Evolutionary conservation across 2,888 invertebrate species (phyloP), one percentile per base, ranked within the genome.

Genomic region (Ophraella communa): DNA sequence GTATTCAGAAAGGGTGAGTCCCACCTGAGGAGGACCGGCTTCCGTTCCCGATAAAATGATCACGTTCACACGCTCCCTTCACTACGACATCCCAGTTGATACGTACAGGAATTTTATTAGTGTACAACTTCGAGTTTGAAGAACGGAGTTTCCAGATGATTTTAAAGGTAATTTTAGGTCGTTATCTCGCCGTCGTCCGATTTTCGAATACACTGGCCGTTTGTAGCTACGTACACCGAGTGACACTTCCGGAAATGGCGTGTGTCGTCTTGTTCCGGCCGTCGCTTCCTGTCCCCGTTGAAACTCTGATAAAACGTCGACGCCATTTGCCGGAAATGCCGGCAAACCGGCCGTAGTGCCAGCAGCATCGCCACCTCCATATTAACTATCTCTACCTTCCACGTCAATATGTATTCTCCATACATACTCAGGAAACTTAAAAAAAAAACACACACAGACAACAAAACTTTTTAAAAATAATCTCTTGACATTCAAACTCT

Each of bases 181-280:
- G 63, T 53, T 63, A 64, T 64, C 64, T 57, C 47, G 33, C 44
- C 39, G n/a, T n/a, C 51, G 20, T 47, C 47, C 47, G 61, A 54
- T 57, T n/a, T 20, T 11, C 8, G 33, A 39, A 39, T 21, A 11
- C 59, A 10, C 42, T 4, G 7, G 51, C 30, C n/a, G 51, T 33
- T 39, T 27, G 42, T 24, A 45, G 18, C 51, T 33, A 65, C 66
- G 78, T 79, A 77, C 79, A 75, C 78, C 76, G 78, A 78, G 77
- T 80, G 80, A 81, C 80, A 79, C 72, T 75, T 75, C 73, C 81
- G 82, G 82, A 82, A 82, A 82, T 82, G 82, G 82, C 80, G 82
- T 80, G 80, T 82, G 82, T 81, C 82, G 81, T 76, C 80, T 79
- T 79, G 79, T 82, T 82, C 82, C 82, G 82, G 79, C 80, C 78